A percentile compares a stretch with the other conserved stretches of the same genome.
phyloP scores from a whole-genome alignment of 2,797 vertebrate genomes.

The Enteromius fasciolatus region DNA sequence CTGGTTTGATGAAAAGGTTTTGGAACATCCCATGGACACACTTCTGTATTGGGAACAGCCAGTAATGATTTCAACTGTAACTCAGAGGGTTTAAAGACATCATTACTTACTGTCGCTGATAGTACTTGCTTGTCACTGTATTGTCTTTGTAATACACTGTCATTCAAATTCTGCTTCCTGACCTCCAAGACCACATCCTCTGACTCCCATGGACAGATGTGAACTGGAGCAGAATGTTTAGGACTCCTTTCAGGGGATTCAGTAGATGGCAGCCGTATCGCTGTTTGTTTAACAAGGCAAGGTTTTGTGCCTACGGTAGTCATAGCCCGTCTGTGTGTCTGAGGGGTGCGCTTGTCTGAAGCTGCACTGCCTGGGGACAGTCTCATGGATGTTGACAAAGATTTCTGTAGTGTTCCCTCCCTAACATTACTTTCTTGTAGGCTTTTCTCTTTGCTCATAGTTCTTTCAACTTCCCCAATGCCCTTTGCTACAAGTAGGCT shows the following conservation, averaged over 20 bases:
- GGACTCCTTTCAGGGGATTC: constrained; percentile 76
- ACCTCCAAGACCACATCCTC: constrained; percentile 70
- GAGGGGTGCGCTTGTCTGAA: constrained; percentile 62
- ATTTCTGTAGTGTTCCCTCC: constrained; percentile 62
- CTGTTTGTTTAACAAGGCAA: constrained; percentile 78
- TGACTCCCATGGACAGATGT: constrained; percentile 66
- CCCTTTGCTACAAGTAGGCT: constrained; percentile 83
- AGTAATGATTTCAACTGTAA: constrained; percentile 59
- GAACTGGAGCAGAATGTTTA: constrained; percentile 66
- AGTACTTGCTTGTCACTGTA: constrained; percentile 69
- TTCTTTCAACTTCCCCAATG: constrained; percentile 69
- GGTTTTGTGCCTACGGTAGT: constrained; percentile 73
- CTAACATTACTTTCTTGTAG: constrained; percentile 35
- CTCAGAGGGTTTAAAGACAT: constrained; percentile 61
- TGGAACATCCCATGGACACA: constrained; percentile 71
- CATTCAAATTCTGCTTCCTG: constrained; percentile 61
- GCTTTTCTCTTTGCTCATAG: constrained; percentile 47
- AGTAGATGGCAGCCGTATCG: constrained; percentile 73
- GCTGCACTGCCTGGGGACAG: constrained; percentile 60
- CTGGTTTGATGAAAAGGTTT: constrained; percentile 63
- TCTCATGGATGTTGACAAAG: constrained; percentile 63
- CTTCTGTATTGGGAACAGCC: constrained; percentile 63
- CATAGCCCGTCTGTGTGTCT: constrained; percentile 70
- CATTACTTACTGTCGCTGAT: constrained; percentile 68
- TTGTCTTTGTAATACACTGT: constrained; percentile 69